A percentile compares a stretch with the other conserved stretches of the same genome.
These are phyloP conservation scores for Furcula furcula DNA, from an alignment of 2,888 invertebrate species.

Conservation along the genomic window DNA sequence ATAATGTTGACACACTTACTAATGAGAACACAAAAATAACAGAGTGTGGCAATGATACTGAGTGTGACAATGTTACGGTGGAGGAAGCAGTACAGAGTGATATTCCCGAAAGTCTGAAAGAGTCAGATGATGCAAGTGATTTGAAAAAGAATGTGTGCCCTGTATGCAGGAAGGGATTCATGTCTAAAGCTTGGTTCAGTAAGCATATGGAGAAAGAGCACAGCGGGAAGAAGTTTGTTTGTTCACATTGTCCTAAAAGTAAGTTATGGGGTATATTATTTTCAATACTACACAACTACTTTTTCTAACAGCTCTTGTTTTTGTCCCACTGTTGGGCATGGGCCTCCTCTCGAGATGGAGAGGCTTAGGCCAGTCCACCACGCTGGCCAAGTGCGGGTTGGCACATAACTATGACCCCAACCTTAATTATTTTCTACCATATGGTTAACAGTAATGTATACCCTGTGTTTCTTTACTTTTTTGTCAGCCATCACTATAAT, in stretches of 20 bases:
- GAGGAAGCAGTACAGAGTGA: constrained; percentile 12
- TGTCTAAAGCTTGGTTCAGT: constrained; percentile 59
- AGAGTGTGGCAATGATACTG: constrained; percentile 8
- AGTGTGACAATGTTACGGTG: constrained; percentile 9
- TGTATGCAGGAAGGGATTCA: constrained; percentile 54
- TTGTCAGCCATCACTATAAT: no score
- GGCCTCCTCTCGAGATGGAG: no score
- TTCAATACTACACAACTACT: not conserved
- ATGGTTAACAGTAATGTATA: no score
- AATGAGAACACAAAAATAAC: constrained; percentile 5
- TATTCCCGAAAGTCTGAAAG: constrained; percentile 10
- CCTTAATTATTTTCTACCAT: no score
- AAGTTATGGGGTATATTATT: no score
- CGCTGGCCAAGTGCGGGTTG: no score
- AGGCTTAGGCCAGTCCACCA: no score
- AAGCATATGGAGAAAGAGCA: constrained; percentile 66
- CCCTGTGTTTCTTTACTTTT: no score
- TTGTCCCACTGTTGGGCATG: no score
- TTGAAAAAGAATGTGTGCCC: constrained; percentile 47
- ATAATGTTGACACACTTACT: constrained; percentile 13
- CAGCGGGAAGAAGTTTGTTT: constrained; percentile 46
- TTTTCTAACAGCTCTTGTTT: not conserved
- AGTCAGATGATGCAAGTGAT: constrained; percentile 8
- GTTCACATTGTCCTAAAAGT: constrained; percentile 60
- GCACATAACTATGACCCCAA: no score